phyloP scores from a whole-genome alignment of 2,113 vertebrate genomes.

The Carettochelys insculpta region DNA sequence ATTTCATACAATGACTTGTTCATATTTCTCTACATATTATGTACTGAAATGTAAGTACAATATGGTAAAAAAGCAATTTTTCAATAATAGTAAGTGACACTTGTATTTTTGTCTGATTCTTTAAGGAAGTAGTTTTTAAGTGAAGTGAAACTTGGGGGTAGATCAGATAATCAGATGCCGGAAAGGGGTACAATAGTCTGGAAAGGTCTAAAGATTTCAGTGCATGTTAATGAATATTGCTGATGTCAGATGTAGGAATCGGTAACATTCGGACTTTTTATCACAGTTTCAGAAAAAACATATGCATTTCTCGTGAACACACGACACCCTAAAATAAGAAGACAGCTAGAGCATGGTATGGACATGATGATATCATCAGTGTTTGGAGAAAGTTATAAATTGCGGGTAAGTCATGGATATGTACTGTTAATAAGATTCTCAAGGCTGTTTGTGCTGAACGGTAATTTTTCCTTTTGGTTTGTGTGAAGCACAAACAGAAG shows the following conservation, averaged over 20 bases:
- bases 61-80: too few relatives aligned
- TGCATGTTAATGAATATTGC: neutral
- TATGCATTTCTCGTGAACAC: constrained; percentile 76
- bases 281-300: constrained; percentile 64
- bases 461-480: neutral
- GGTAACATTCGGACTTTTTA: neutral
- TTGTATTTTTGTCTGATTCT: too few relatives aligned
- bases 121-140: too few relatives aligned
- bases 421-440: neutral
- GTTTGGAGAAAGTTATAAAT: constrained; percentile 71
- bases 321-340: constrained; percentile 73
- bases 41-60: too few relatives aligned
- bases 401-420: constrained; percentile 61
- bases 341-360: constrained; percentile 72
- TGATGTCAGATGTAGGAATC: neutral
- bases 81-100: too few relatives aligned
- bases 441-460: neutral
- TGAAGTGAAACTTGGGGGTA: too few relatives aligned
- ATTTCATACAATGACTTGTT: too few relatives aligned
- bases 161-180: too few relatives aligned
- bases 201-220: neutral
- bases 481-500: neutral
- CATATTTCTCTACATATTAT: too few relatives aligned
- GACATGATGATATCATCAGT: constrained; percentile 73
- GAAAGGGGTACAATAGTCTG: too few relatives aligned